These are phyloP conservation scores for Acanthaster planci DNA, from an alignment of 35 echinoderm and acorn worm species.

Conservation along the genomic window DNA sequence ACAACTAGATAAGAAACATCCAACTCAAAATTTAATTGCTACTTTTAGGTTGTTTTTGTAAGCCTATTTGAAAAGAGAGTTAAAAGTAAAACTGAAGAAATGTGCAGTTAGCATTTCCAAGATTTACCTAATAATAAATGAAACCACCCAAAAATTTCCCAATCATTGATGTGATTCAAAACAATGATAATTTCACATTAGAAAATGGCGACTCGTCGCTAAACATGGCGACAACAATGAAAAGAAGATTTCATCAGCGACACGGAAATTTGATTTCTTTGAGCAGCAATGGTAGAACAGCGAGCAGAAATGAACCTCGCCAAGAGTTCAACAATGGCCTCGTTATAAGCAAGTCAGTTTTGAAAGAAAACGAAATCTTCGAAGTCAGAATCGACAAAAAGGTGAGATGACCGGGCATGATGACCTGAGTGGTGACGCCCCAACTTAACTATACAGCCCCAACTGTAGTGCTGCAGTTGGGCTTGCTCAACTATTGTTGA, in stretches of 20 bases:
- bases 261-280: slow-evolving; percentile 67
- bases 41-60: too few relatives aligned
- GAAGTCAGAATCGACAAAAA: slow-evolving; percentile 87
- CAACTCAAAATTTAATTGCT: too few relatives aligned
- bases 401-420: slow-evolving; percentile 35
- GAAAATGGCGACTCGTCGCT: slow-evolving; percentile 9
- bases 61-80: too few relatives aligned
- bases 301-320: slow-evolving; percentile 62
- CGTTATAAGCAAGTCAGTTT: slow-evolving; percentile 68
- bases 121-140: too few relatives aligned
- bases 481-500: too few relatives aligned
- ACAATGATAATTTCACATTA: background rate
- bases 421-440: too few relatives aligned
- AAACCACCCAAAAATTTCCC: background rate
- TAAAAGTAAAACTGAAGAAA: too few relatives aligned
- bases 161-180: background rate
- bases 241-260: slow-evolving; percentile 5
- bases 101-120: too few relatives aligned
- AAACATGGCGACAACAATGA: slow-evolving; percentile 27
- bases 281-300: slow-evolving; percentile 58
- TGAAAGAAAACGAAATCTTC: slow-evolving; percentile 80
- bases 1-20: too few relatives aligned
- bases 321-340: slow-evolving; percentile 94
- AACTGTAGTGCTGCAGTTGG: too few relatives aligned
- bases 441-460: too few relatives aligned